Base-by-base conservation (phyloP, 2,888 invertebrate genomes). In the Thymelicus acteon region DNA sequence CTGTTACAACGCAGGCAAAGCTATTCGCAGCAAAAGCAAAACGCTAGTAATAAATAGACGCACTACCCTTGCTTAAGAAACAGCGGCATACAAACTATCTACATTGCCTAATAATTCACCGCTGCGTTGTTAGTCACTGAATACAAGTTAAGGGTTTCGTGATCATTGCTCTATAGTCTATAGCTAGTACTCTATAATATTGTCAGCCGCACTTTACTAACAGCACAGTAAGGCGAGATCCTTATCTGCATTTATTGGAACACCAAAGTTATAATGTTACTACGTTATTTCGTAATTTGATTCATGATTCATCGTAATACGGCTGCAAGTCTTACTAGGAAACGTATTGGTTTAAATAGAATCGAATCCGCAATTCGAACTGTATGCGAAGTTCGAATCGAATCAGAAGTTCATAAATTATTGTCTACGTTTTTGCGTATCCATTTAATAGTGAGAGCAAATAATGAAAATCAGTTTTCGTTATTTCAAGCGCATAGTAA, bases 101-200 rank as follows among this genome's bases (percentile, higher is more conserved):
- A 2, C 40, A 37, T 57, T 47, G 37, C n/a, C 19, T 5, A 8
- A 48, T 60, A 67, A 60, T 67, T 60, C 67, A 67, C 60, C 19
- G 39, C 60, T 37, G 48, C 67, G 49, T 48, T 60, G 37, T 67
- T 67, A 67, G 49, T 67, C 60, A 67, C 60, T 39, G 47, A 60
- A 65, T 48, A 48, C 44, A 13, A 48, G 39, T 60, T 49, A 60
- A 67, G 60, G 47, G 19, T 60, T 60, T 39, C 19, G 19, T 12
- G 60, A 49, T 49, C 49, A 60, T 60, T 49, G 58, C 39, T 60
- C 40, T 31, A 5, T 31, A 31, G 31, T 31, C 31, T n/a, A 40
- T 54, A 0, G 8, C 13, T n/a, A n/a, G n/a, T n/a, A n/a, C n/a
- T n/a, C n/a, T n/a, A n/a, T 54, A 19, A 8, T 40, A 60, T 54